phyloP scores from a whole-genome alignment of 2,797 vertebrate genomes.

The Chromis chromis region DNA sequence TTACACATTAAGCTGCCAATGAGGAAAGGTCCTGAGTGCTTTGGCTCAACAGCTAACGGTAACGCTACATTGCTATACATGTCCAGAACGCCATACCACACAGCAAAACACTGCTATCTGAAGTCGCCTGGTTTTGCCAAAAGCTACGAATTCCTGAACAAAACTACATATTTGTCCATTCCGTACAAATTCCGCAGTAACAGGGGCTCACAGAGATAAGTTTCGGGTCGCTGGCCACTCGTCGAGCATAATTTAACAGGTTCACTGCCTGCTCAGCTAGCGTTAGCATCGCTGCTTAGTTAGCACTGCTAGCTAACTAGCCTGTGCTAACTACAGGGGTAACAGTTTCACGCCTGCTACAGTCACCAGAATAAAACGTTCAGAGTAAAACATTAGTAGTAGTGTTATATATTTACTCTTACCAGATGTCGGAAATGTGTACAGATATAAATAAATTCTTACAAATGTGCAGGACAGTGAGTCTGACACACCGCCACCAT shows the following conservation, averaged over 20 bases:
- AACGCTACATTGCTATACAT: conserved; percentile 36
- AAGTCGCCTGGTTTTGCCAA: conserved; percentile 14
- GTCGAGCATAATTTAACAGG: conserved; percentile 59
- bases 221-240: conserved; percentile 35
- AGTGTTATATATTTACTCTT: conserved; percentile 35
- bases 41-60: conserved; percentile 61
- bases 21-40: conserved; percentile 47
- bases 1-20: conserved; percentile 29
- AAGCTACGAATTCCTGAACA: not conserved
- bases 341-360: conserved; percentile 42
- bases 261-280: conserved; percentile 68
- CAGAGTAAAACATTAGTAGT: not conserved
- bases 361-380: conserved; percentile 20
- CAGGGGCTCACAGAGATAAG: not conserved
- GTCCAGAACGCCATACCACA: conserved; percentile 45
- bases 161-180: not conserved
- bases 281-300: conserved; percentile 68
- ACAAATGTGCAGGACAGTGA: conserved; percentile 81
- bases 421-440: conserved; percentile 56
- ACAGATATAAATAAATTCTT: conserved; percentile 69
- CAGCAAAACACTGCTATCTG: conserved; percentile 41
- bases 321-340: conserved; percentile 56
- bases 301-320: conserved; percentile 70
- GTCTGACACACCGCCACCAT: conserved; percentile 86
- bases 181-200: not conserved